These are phyloP conservation scores for Melipona quadrifasciata DNA, from an alignment of 1,140 invertebrate species.

Conservation along the genomic window DNA sequence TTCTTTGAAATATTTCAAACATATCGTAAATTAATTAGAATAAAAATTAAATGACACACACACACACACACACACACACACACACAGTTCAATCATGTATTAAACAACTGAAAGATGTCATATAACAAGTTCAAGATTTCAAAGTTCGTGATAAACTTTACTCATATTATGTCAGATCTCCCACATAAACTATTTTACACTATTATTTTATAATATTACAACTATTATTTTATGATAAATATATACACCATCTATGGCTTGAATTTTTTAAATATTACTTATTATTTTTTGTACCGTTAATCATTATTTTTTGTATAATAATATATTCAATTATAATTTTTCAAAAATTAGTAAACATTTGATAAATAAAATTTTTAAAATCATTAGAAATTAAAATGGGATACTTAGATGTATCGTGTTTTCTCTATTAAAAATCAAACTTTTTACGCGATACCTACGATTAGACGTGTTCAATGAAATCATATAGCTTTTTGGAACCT, in stretches of 20 bases:
- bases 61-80: too few species aligned
- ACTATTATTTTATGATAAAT: not conserved
- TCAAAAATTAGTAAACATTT: not conserved
- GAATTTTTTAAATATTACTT: not conserved
- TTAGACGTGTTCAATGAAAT: not conserved
- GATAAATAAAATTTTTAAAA: not conserved
- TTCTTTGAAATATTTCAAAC: not conserved
- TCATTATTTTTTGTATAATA: too few species aligned
- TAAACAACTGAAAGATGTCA: not conserved
- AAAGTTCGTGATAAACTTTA: not conserved
- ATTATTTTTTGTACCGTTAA: not conserved
- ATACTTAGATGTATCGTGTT: not conserved
- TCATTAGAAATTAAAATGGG: not conserved
- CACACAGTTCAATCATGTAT: too few species aligned
- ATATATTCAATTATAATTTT: not conserved
- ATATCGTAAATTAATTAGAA: not conserved
- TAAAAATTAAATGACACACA: too few species aligned
- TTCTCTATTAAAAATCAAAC: not conserved
- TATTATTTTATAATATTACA: not conserved
- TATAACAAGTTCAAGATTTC: not conserved
- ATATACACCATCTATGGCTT: not conserved
- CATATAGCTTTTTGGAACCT: not conserved
- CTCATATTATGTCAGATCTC: not conserved
- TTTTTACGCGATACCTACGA: slow-evolving; percentile 1
- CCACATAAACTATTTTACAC: not conserved